Evolutionary conservation across 2,888 invertebrate species (phyloP).

Genomic region (Pegoplata infirma): DNA sequence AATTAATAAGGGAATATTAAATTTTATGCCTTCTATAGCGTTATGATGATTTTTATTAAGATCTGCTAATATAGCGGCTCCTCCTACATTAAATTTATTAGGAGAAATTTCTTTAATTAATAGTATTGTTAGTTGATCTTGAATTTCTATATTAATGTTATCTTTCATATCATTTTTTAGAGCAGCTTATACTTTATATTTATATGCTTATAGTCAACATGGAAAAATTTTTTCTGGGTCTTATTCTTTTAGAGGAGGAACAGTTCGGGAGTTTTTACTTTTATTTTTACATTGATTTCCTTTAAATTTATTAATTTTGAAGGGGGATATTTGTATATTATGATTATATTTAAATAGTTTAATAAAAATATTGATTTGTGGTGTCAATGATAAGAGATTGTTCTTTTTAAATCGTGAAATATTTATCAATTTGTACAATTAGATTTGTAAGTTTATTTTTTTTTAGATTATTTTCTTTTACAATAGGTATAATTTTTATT

Average conservation of each 20-base stretch:
- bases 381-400: conserved; percentile 80
- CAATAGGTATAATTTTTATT: conserved; percentile 78
- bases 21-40: conserved; percentile 80
- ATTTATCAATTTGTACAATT: conserved; percentile 80
- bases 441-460: conserved; percentile 79
- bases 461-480: conserved; percentile 77
- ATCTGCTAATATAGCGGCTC: conserved; percentile 83
- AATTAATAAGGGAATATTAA: conserved; percentile 83
- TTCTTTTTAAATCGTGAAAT: conserved; percentile 80
- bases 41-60: conserved; percentile 84
- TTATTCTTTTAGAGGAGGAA: conserved; percentile 79
- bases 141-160: conserved; percentile 79
- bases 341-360: conserved; percentile 83
- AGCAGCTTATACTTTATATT: conserved; percentile 82
- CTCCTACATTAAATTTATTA: conserved; percentile 84
- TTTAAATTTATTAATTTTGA: conserved; percentile 82
- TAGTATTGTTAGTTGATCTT: conserved; percentile 80
- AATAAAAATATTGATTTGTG: conserved; percentile 85
- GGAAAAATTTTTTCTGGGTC: conserved; percentile 79
- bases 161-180: conserved; percentile 83
- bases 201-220: conserved; percentile 83
- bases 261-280: conserved; percentile 81
- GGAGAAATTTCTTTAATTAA: conserved; percentile 83
- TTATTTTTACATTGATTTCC: conserved; percentile 82
- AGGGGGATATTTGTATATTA: conserved; percentile 79